Base-by-base conservation (phyloP, 2,888 invertebrate genomes). In the Cataglyphis albicans region DNA sequence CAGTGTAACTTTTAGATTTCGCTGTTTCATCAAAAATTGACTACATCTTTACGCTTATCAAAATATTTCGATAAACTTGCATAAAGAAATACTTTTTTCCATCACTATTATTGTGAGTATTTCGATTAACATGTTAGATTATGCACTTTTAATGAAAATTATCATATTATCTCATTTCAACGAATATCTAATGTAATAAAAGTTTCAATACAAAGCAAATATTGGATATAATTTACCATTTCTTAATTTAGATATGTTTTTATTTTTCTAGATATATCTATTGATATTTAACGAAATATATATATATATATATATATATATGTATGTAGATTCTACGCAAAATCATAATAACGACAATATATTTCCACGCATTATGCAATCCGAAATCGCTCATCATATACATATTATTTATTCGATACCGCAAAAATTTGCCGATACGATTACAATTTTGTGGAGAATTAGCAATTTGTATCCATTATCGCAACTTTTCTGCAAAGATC, bases 301-400 rank as follows among this genome's bases (percentile, higher is more conserved):
- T 38, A 38, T 38, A 38, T 18, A 55, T 55, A 5, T 55, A 21
- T 21, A 21, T 21, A 21, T 32, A 32, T 32, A 57, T 12, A 63
- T 1, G n/a, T 52, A 55, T 29, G 3, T 63, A 63, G 4, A 18
- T 0, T 15, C 5, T 15, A n/a, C 25, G 21, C 48, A 52, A 65
- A 52, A 75, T n/a, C n/a, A n/a, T 18, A 21, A 38, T 38, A 18
- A 18, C 48, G 18, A 18, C 18, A 35, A 52, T 15, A 12, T 35
- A 35, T 35, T n/a, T 63, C 32, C 9, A 41, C 3, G 3, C 52
- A 15, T 65, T 67, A 38, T 65, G 38, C 67, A 76, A 55, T 52
- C 38, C 3, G 9, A 32, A 44, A 63, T n/a, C 32, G 21, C 6
- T 38, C 6, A 10, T 10, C 10, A 57, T 25, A 29, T 52, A 52